These are phyloP conservation scores for Leucoraja ocellata DNA, from an alignment of 2,797 vertebrate species.

Conservation along the genomic window DNA sequence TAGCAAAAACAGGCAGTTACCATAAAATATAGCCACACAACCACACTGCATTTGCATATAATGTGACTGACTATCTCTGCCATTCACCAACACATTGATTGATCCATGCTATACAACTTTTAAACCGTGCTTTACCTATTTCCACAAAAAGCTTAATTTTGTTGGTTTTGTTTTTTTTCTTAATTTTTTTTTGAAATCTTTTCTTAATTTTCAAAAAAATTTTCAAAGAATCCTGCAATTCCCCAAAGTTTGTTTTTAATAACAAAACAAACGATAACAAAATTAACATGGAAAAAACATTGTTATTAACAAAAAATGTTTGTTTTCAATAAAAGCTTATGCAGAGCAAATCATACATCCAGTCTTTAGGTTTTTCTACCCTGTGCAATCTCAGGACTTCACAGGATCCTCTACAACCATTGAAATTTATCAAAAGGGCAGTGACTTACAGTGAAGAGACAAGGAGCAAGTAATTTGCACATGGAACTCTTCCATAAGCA, in stretches of 20 bases:
- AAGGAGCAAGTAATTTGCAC: background rate
- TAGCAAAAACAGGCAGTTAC: background rate
- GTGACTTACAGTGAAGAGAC: background rate
- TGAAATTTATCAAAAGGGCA: background rate
- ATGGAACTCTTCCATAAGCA: background rate
- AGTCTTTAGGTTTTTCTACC: no score
- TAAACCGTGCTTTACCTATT: background rate
- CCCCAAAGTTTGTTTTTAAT: background rate
- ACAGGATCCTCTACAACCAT: no score
- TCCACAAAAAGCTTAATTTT: background rate
- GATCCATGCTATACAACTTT: background rate
- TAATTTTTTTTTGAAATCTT: no score
- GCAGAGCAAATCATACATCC: background rate
- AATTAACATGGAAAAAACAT: no score
- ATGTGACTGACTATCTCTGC: background rate
- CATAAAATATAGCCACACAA: conserved; percentile 11
- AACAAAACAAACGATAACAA: background rate
- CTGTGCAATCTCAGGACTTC: background rate
- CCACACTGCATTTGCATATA: background rate
- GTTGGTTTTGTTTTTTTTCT: background rate
- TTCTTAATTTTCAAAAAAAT: no score
- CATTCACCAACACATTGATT: background rate
- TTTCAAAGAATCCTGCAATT: background rate
- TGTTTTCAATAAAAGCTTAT: background rate
- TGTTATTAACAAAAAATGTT: no score